Evolutionary conservation across 35 echinoderm and acorn worm genomes (phyloP), one percentile per base, ranked within the genome.

Genomic region (Apostichopus parvimensis): DNA sequence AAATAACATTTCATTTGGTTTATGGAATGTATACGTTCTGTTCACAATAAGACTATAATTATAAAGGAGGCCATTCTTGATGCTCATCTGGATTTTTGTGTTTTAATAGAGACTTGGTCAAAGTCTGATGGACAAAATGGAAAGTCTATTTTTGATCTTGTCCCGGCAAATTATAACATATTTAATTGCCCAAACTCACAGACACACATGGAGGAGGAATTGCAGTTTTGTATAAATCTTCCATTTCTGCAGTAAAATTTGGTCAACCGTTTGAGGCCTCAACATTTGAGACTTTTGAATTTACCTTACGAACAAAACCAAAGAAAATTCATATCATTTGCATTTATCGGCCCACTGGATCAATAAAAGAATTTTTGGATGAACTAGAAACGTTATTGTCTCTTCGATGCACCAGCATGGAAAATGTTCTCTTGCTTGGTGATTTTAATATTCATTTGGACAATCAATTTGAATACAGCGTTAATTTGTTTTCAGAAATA

Each of bases 371-470:
- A 10, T 93, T 77, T 54, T 62, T 93, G 5, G 58, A 24, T 45
- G 84, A 90, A 60, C 79, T 93, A 79, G 82, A 83, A 13, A 25
- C 14, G 12, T 60, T 89, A 13, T 10, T 93, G 13, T 8, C 77
- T 57, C 54, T 89, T 45, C 13, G 15, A 6, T 10, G 60, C 10
- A 53, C 54, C 10, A 45, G 10, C 10, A 21, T 24, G 5, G 56
- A 57, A 75, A 54, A 75, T 6, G 17, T 92, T 13, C 7, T 92
- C 4, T 75, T 92, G 6, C 17, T 87, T 15, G 80, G 91, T 18
- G 80, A 92, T 73, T 75, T 87, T 56, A 92, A 86, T 25, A 85
- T 73, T 20, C 80, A 72, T 66, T 18, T 17, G 45, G 71, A 92
- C 55, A 22, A 86, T 11, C 1, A 10, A 9, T 6, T 73, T 23